Evolutionary conservation across 2,113 vertebrate genomes (phyloP), one percentile per base, ranked within the genome.

Genomic region (human): DNA sequence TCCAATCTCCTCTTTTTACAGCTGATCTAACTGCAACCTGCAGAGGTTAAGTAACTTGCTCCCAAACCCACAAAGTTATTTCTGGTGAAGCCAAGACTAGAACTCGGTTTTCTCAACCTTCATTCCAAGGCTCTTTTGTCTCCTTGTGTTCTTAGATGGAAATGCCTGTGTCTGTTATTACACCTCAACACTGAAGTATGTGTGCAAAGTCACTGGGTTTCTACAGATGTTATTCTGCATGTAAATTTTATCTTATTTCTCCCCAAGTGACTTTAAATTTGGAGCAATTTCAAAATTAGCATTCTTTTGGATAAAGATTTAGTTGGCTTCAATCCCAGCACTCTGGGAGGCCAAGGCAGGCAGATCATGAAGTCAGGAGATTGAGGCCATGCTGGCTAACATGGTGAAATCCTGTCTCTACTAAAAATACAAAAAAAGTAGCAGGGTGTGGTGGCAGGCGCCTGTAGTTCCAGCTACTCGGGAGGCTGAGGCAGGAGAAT

Each of bases 191-290:
- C n/a, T 10, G 22, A 80, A 79, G 20, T 73, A 73, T 43, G 68
- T 80, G 66, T 79, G n/a, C 35, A 95, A 78, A 73, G 20, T 70
- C 10, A 1, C 32, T 66, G 45, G 8, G 27, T 79, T 78, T 87
- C 73, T 89, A 68, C 2, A 70, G 55, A 84, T 50, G 20, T 52
- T 76, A 55, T 55, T 48, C 32, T 68, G 59, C 20, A 27, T 52
- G 38, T 3, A 12, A 87, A 86, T 89, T 93, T 45, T 84, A 75
- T 57, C 66, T 96, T 94, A 66, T 40, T 72, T 57, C 48, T 38
- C 83, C 55, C 68, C 66, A 83, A 43, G 35, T 48, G 68, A 72
- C 79, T 93, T 97, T 72, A 96, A 96, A 95, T 88, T 80, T 78
- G 72, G 50, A 73, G 11, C 18, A 75, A 82, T 86, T 97, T 92